Percentiles rank a stretch among this genome's conserved stretches.
Conservation (phyloP, 2,888 invertebrate species). For the Tanytarsus gracilentus region DNA sequence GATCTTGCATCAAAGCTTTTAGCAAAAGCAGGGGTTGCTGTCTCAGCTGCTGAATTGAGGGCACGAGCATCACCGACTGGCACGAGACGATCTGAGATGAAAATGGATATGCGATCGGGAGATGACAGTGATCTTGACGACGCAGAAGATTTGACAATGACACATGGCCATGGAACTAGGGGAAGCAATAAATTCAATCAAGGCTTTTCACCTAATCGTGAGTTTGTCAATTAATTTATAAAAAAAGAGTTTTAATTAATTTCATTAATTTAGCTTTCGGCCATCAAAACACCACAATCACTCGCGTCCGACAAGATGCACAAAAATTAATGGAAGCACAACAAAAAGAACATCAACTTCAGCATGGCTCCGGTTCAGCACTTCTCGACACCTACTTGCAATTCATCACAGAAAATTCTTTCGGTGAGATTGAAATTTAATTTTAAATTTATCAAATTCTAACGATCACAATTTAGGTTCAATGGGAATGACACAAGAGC, state of each 20-base stretch:
- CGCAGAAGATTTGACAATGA: conserved; percentile 71
- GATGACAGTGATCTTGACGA: conserved; percentile 68
- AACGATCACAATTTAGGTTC: conserved; percentile 32
- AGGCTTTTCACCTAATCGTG: conserved; percentile 22
- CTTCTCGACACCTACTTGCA: conserved; percentile 81
- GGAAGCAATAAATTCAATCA: conserved; percentile 19
- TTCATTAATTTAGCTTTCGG: conserved; percentile 38
- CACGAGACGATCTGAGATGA: conserved; percentile 64
- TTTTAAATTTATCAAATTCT: not conserved
- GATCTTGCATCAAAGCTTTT: conserved; percentile 76
- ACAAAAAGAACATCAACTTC: conserved; percentile 58
- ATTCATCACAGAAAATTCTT: conserved; percentile 75
- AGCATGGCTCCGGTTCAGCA: conserved; percentile 65
- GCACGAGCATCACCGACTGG: conserved; percentile 82
- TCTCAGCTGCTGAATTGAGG: conserved; percentile 70
- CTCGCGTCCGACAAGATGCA: conserved; percentile 54
- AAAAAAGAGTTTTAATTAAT: not conserved
- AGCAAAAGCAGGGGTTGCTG: conserved; percentile 82
- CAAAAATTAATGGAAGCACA: conserved; percentile 56
- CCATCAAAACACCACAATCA: conserved; percentile 55
- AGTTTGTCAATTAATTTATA: conserved; percentile 6
- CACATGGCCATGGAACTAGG: conserved; percentile 39
- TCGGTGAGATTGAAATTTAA: conserved; percentile 46
- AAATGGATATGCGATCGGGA: conserved; percentile 65
- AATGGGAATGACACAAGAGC: conserved; percentile 56